These are phyloP conservation scores for Halcyon senegalensis DNA, from an alignment of 2,113 vertebrate genomes.

Conservation along the genomic window DNA sequence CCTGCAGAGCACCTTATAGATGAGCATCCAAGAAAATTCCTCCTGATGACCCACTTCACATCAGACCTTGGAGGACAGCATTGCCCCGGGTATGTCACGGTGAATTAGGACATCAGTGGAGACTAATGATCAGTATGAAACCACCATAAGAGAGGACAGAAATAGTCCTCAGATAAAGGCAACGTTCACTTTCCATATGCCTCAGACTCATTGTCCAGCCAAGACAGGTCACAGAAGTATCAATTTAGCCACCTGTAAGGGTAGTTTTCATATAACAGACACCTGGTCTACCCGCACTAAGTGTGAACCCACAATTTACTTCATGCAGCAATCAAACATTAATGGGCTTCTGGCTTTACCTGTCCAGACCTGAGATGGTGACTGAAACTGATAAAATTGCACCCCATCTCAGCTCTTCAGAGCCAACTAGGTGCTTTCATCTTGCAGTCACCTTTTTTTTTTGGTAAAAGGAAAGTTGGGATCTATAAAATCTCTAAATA, in stretches of 20 bases:
- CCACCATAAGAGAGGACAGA: not conserved
- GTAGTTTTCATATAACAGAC: not conserved
- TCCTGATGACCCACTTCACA: not conserved
- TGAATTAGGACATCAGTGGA: not conserved
- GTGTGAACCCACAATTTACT: not conserved
- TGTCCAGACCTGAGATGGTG: not conserved
- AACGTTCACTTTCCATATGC: not conserved
- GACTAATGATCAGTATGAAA: not conserved
- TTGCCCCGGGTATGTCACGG: not conserved
- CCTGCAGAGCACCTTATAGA: rapidly evolving
- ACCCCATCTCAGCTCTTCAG: not conserved
- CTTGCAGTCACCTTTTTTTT: not conserved
- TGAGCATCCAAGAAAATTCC: not conserved
- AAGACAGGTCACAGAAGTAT: not conserved
- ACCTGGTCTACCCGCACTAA: not conserved
- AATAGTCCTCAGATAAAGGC: not conserved
- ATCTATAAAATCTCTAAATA: not conserved
- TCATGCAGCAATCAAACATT: not conserved
- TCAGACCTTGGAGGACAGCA: not conserved
- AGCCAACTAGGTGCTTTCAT: not conserved
- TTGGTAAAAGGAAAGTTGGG: not conserved
- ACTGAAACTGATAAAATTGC: not conserved
- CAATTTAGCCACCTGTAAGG: not conserved
- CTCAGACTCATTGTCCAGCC: not conserved
- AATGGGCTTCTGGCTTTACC: constrained; percentile 4